Conservation (phyloP, 1,140 invertebrate genomes). For the Lanistes nyassanus region DNA sequence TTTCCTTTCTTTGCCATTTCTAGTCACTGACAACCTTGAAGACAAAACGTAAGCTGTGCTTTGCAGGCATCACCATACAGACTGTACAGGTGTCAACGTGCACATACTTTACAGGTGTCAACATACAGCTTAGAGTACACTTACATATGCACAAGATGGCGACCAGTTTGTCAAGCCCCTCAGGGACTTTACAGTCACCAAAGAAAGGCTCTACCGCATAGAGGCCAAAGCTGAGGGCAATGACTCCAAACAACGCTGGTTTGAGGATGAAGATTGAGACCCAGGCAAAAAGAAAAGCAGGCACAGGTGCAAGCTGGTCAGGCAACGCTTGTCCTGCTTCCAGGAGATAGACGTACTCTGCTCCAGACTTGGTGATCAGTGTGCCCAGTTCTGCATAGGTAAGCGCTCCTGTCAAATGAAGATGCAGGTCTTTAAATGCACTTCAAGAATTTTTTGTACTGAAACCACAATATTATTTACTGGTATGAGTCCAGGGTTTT, state of each 20-base stretch:
- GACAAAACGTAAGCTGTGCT: too few relatives aligned
- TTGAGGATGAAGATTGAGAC: slow-evolving; percentile 75
- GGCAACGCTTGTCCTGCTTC: slow-evolving; percentile 41
- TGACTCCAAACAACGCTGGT: slow-evolving; percentile 85
- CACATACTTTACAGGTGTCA: too few relatives aligned
- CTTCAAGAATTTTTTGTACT: too few relatives aligned
- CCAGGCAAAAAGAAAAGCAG: slow-evolving; percentile 60
- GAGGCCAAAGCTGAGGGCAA: slow-evolving; percentile 89
- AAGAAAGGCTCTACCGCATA: slow-evolving; percentile 91
- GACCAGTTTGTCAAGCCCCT: slow-evolving; percentile 41
- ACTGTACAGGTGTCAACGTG: too few relatives aligned
- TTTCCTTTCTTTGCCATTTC: too few relatives aligned
- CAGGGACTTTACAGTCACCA: slow-evolving; percentile 62
- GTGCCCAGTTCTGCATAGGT: slow-evolving; percentile 85
- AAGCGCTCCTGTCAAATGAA: slow-evolving; percentile 74
- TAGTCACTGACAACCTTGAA: too few relatives aligned
- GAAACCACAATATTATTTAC: too few relatives aligned
- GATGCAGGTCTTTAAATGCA: background rate
- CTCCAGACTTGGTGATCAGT: slow-evolving; percentile 63
- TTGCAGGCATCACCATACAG: too few relatives aligned
- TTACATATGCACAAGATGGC: slow-evolving; percentile 53
- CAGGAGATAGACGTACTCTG: slow-evolving; percentile 61
- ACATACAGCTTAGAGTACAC: slow-evolving; percentile 32
- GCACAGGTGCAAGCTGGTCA: slow-evolving; percentile 50
- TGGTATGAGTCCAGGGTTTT: too few relatives aligned